A percentile compares a stretch with the other conserved stretches of the same genome.
Conservation (phyloP, 2,113 vertebrate species). For the Phoenicopterus ruber region DNA sequence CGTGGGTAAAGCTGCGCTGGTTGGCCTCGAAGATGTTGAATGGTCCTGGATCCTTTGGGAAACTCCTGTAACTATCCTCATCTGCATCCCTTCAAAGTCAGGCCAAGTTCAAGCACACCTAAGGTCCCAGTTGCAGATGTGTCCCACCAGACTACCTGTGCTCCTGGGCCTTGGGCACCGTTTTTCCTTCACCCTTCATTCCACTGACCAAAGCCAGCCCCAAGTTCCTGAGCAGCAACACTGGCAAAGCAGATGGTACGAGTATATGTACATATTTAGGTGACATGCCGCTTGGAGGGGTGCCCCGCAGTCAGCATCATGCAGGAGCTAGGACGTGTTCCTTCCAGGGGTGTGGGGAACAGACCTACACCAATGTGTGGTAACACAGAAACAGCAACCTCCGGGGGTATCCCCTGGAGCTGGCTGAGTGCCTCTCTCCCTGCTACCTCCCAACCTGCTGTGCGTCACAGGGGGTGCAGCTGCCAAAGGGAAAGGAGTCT, state of each 20-base stretch:
- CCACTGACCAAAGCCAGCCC: background rate
- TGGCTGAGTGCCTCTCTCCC: too few species aligned
- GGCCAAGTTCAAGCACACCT: background rate
- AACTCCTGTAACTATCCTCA: background rate
- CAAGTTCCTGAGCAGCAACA: background rate
- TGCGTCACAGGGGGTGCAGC: background rate
- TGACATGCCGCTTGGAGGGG: background rate
- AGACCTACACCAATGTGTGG: background rate
- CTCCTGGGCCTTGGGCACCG: background rate
- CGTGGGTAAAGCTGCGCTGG: rapidly evolving
- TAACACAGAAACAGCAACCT: background rate
- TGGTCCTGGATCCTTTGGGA: background rate
- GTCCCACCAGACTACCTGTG: background rate
- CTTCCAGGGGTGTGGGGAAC: background rate
- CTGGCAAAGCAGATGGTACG: background rate
- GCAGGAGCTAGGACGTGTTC: rapidly evolving
- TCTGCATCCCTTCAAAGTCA: background rate
- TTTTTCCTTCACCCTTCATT: background rate
- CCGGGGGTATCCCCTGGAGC: too few species aligned
- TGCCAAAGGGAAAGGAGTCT: background rate
- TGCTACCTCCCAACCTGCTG: background rate
- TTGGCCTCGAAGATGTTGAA: background rate
- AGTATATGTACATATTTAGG: background rate
- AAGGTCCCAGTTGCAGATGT: background rate
- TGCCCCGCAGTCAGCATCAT: background rate